Evolutionary conservation across 2,888 invertebrate genomes (phyloP).

Genomic region (Calameuta idolon): DNA sequence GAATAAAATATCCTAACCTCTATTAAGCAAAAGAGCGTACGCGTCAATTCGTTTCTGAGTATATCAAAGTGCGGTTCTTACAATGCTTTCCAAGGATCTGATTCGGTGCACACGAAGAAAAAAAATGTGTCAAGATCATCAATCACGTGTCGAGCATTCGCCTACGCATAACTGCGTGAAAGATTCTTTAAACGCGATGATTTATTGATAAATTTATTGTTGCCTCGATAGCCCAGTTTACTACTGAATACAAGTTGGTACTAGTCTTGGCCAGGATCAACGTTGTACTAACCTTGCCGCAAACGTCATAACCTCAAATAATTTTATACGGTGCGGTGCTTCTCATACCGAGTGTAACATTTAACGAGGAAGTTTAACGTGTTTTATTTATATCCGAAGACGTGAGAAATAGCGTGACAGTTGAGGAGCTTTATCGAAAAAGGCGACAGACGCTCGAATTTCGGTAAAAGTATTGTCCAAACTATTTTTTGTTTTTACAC

Average conservation of each 20-base stretch:
- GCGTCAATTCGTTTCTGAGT: background rate
- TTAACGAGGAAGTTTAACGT: background rate
- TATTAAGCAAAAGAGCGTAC: background rate
- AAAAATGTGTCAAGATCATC: background rate
- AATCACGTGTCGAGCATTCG: background rate
- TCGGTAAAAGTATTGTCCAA: no score
- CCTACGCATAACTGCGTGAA: background rate
- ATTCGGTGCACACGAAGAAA: background rate
- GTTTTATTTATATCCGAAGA: background rate
- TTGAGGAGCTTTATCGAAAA: no score
- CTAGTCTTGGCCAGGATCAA: background rate
- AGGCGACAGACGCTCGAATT: no score
- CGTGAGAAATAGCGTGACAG: no score
- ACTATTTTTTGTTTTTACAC: no score
- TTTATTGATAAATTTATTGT: background rate
- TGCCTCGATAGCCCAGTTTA: no score
- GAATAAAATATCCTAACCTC: background rate
- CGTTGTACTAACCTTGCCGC: background rate
- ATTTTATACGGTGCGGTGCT: background rate
- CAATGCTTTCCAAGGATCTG: background rate
- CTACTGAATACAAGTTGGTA: no score
- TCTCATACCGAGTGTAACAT: background rate
- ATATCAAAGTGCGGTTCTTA: background rate
- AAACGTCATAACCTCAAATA: background rate
- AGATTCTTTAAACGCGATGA: background rate